These are phyloP conservation scores for Protaetia brevitarsis DNA, from an alignment of 1,140 invertebrate species.

Conservation along the genomic window DNA sequence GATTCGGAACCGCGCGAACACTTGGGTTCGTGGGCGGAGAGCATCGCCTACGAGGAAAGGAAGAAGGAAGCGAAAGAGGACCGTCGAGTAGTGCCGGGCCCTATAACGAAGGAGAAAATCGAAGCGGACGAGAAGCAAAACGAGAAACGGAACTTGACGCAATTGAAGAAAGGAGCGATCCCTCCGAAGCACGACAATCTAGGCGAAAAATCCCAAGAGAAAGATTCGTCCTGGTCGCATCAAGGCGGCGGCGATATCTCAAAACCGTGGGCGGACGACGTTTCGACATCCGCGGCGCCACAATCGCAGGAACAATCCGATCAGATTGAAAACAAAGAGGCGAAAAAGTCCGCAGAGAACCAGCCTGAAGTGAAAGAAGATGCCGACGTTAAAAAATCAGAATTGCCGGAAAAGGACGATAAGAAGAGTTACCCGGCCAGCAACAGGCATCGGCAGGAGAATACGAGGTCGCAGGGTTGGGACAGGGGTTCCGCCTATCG, in stretches of 20 bases:
- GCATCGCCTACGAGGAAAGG: constrained; percentile 51
- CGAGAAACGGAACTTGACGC: constrained; percentile 56
- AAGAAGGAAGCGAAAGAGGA: constrained; percentile 45
- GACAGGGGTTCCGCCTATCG: constrained; percentile 32
- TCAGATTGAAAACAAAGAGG: constrained; percentile 25
- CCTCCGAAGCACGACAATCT: constrained; percentile 30
- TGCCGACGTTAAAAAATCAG: constrained; percentile 32
- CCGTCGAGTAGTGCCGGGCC: constrained; percentile 54
- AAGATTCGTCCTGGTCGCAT: constrained; percentile 22
- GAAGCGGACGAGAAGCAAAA: constrained; percentile 58
- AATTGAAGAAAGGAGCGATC: constrained; percentile 51
- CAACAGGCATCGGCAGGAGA: constrained; percentile 42
- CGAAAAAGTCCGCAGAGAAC: constrained; percentile 24
- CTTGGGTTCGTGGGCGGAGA: constrained; percentile 51
- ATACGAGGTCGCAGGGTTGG: constrained; percentile 42
- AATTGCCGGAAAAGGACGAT: constrained; percentile 44
- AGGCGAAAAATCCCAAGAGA: constrained; percentile 46
- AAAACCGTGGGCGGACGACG: constrained; percentile 53
- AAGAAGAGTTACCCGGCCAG: constrained; percentile 39
- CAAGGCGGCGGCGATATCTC: constrained; percentile 28
- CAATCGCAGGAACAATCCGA: constrained; percentile 29
- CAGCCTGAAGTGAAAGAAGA: constrained; percentile 25
- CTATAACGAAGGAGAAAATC: constrained; percentile 61
- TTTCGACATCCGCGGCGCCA: constrained; percentile 45
- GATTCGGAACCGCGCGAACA: constrained; percentile 40